Percentiles rank a stretch among this genome's conserved stretches.
These are phyloP conservation scores for Alosa sapidissima DNA, from an alignment of 2,797 vertebrate genomes.

Conservation along the genomic window DNA sequence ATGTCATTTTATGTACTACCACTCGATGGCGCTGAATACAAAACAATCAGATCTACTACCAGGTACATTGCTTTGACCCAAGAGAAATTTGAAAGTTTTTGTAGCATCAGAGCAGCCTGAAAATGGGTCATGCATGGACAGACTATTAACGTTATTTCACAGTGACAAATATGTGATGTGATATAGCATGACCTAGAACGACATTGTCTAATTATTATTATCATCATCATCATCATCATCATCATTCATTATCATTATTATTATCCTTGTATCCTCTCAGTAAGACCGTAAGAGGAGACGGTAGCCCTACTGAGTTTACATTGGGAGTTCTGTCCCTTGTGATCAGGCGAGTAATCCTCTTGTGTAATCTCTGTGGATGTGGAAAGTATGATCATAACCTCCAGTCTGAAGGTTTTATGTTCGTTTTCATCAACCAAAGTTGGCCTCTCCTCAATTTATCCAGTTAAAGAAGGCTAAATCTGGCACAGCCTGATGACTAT, in stretches of 20 bases:
- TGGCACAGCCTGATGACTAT: slow-evolving; percentile 37
- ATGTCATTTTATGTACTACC: not conserved
- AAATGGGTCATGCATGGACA: not conserved
- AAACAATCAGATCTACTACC: slow-evolving; percentile 9
- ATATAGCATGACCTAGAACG: not conserved
- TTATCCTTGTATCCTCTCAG: not conserved
- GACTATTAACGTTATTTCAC: not conserved
- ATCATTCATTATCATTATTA: not conserved
- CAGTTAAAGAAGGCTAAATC: slow-evolving; percentile 35
- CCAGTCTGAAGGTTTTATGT: slow-evolving; percentile 31
- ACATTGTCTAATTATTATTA: not conserved
- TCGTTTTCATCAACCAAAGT: slow-evolving; percentile 54
- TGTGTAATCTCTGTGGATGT: not conserved
- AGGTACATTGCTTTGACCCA: not conserved
- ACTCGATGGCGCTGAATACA: slow-evolving; percentile 31
- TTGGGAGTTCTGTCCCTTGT: not conserved
- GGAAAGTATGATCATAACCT: slow-evolving; percentile 29
- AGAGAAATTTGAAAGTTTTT: not conserved
- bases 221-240: not conserved
- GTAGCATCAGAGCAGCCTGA: not conserved
- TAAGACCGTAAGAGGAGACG: not conserved
- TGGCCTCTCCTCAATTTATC: slow-evolving; percentile 21
- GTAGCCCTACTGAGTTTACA: not conserved
- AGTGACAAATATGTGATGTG: not conserved
- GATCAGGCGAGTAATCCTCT: slow-evolving; percentile 2